Evolutionary conservation across 2,888 invertebrate genomes (phyloP).

Genomic region (Alsophila aescularia): DNA sequence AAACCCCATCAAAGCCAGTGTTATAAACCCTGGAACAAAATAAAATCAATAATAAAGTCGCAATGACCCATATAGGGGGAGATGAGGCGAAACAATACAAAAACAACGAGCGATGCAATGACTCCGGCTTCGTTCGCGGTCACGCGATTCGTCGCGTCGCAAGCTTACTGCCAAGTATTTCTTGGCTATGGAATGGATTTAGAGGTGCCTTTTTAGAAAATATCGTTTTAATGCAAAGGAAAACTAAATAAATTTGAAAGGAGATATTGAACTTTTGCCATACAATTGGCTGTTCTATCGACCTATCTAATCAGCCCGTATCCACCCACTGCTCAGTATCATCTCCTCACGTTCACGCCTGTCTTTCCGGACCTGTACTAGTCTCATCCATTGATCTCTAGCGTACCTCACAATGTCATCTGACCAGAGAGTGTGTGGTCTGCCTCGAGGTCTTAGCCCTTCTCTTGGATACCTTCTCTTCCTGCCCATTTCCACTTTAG

Average conservation of each 20-base stretch:
- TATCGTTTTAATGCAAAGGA: neutral
- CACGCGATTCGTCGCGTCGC: constrained; percentile 78
- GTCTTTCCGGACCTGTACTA: no score
- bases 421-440: no score
- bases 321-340: no score
- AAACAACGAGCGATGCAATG: constrained; percentile 68
- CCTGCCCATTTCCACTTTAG: no score
- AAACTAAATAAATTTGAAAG: neutral
- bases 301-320: no score
- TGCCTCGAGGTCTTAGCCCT: no score
- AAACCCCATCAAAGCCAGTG: neutral
- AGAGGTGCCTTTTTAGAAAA: constrained; percentile 48
- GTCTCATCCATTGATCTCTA: no score
- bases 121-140: constrained; percentile 71
- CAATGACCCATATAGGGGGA: constrained; percentile 70
- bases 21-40: constrained; percentile 21
- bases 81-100: constrained; percentile 56
- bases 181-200: constrained; percentile 39
- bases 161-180: constrained; percentile 72
- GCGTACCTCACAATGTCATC: no score
- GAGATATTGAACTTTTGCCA: no score
- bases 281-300: no score
- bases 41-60: constrained; percentile 59
- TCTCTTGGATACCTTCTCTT: no score
- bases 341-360: no score